These are phyloP conservation scores for Triplophysa bombifrons DNA, from an alignment of 2,797 vertebrate species.

Conservation along the genomic window DNA sequence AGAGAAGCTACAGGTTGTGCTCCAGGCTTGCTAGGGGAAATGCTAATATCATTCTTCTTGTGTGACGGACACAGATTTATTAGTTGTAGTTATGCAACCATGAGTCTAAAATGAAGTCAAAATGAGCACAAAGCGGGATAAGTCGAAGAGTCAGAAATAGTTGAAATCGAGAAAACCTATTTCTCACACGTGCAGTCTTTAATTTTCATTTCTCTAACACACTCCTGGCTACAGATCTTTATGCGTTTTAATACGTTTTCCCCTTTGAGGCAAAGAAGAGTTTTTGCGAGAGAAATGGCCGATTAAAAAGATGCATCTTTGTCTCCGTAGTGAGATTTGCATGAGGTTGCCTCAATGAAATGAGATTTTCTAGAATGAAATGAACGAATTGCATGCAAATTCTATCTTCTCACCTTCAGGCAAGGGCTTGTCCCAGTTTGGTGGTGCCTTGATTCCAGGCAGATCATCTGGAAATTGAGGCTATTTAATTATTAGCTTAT, in stretches of 20 bases:
- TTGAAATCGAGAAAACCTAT: not conserved
- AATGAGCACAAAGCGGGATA: constrained; percentile 23
- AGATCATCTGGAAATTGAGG: constrained; percentile 45
- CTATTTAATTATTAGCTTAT: constrained; percentile 48
- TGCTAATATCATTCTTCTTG: constrained; percentile 25
- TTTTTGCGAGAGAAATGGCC: constrained; percentile 3
- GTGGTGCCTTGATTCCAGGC: constrained; percentile 28
- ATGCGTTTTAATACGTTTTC: constrained; percentile 20
- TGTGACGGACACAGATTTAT: constrained; percentile 28
- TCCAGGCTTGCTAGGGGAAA: constrained; percentile 13
- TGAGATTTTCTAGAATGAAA: constrained; percentile 30
- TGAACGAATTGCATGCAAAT: constrained; percentile 34
- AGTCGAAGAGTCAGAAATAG: not conserved
- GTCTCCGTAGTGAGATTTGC: constrained; percentile 19
- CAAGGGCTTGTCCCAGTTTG: constrained; percentile 47
- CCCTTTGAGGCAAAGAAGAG: constrained; percentile 10
- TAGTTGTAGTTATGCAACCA: constrained; percentile 8
- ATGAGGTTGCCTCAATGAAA: constrained; percentile 9
- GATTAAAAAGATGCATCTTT: constrained; percentile 23
- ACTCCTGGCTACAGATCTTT: constrained; percentile 3
- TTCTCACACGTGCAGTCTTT: constrained; percentile 11
- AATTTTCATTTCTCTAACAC: constrained; percentile 9
- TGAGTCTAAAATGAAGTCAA: constrained; percentile 18
- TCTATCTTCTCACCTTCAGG: constrained; percentile 42
- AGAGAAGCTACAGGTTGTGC: constrained; percentile 12